A percentile compares a stretch with the other conserved stretches of the same genome.
Evolutionary conservation across 2,888 invertebrate species (phyloP).

Genomic region (Zaprionus bogoriensis): DNA sequence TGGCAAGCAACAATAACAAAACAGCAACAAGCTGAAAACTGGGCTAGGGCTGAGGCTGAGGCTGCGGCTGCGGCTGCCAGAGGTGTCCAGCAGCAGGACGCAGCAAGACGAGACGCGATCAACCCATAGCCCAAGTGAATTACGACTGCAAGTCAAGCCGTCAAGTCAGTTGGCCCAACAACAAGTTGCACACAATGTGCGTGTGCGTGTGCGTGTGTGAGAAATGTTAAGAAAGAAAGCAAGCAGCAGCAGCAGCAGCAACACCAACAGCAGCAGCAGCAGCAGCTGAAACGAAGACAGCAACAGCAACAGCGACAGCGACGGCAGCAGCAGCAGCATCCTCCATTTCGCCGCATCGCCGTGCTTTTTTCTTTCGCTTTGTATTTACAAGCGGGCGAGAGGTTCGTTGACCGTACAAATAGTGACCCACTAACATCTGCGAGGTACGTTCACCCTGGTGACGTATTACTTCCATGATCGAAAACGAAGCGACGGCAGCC

Average conservation of each 20-base stretch:
- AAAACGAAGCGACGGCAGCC: conserved; percentile 40
- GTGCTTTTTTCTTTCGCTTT: conserved; percentile 56
- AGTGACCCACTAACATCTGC: conserved; percentile 84
- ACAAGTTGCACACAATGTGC: conserved; percentile 48
- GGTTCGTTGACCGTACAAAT: conserved; percentile 83
- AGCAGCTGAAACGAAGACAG: conserved; percentile 6
- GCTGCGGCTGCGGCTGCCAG: conserved; percentile 7
- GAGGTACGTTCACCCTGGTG: conserved; percentile 83
- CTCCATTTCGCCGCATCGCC: conserved; percentile 49
- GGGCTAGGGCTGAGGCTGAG: conserved; percentile 31
- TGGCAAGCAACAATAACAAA: conserved; percentile 44
- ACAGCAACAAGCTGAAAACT: conserved; percentile 38
- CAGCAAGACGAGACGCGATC: conserved; percentile 42
- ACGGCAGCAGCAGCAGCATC: conserved; percentile 40
- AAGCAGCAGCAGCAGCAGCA: conserved; percentile 48
- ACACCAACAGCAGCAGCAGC: conserved; percentile 20
- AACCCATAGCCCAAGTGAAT: no score
- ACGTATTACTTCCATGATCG: conserved; percentile 81
- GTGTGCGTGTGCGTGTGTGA: conserved; percentile 26
- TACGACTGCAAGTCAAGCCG: conserved; percentile 63
- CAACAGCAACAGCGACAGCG: conserved; percentile 28
- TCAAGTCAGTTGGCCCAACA: conserved; percentile 74
- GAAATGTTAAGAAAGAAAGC: conserved; percentile 72
- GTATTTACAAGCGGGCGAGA: conserved; percentile 80
- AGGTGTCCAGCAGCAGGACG: conserved; percentile 63